Evolutionary conservation across 2,888 invertebrate genomes (phyloP), one percentile per base, ranked within the genome.

Genomic region (Mylabris sibirica): DNA sequence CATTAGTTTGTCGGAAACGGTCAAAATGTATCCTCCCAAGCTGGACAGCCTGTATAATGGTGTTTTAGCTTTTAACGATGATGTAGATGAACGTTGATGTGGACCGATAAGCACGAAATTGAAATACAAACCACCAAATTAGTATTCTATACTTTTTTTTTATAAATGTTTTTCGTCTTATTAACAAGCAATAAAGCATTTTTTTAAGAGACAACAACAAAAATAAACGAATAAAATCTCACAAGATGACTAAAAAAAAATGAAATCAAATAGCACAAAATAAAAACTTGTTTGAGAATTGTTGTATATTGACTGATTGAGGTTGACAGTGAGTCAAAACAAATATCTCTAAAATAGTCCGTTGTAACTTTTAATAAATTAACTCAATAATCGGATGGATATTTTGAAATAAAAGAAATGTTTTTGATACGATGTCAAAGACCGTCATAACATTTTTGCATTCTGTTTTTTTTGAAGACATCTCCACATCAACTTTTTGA

Each of bases 101-200:
- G 57, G 57, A 24, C 14, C 57, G 57, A 57, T 57, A 11, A 57
- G 24, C 57, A 57, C 57, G 24, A 57, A 57, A 57, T 57, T 24
- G 22, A 57, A 24, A 57, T 12, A 57, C 57, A 57, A 57, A 14
- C 57, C 57, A 20, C 57, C 22, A 57, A 22, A 57, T 57, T 57
- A 57, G 57, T 22, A 57, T 57, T 57, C 57, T 20, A 24, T 24
- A 57, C 57, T 1, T 53, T 53, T 53, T 53, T 11, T 41, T 9
- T 38, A 12, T 38, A 14, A 38, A 41, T 49, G 20, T 49, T 49
- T 17, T 49, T 49, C n/a, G 14, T 44, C 49, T 22, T 53, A 53
- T 53, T 53, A 53, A 53, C 49, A 22, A 53, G 49, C 49, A 22
- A 53, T 53, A 53, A 53, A 53, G 6, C n/a, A 44, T 44, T 44